Conservation (phyloP, 2,888 invertebrate species). For the Erebia aethiops region DNA sequence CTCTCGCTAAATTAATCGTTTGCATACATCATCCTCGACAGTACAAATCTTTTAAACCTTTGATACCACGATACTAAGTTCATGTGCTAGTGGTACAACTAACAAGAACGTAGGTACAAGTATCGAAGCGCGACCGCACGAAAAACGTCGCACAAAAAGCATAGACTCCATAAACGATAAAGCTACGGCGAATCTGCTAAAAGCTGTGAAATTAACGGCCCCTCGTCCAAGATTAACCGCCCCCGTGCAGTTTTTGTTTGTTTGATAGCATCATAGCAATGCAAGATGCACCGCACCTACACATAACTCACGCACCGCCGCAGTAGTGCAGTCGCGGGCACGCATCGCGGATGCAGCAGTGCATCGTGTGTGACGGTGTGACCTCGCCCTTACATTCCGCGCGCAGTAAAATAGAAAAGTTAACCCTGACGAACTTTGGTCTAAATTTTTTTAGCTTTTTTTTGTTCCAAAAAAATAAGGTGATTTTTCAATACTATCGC, state of each 20-base stretch:
- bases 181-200: constrained; percentile 24
- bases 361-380: constrained; percentile 41
- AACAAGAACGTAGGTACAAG: not conserved
- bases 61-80: too few species aligned
- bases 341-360: constrained; percentile 68
- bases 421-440: not conserved
- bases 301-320: constrained; percentile 71
- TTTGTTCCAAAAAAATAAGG: too few species aligned
- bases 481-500: too few species aligned
- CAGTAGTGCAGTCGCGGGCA: constrained; percentile 71
- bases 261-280: constrained; percentile 76
- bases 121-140: too few species aligned
- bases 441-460: not conserved
- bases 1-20: too few species aligned
- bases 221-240: constrained; percentile 58
- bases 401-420: not conserved
- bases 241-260: constrained; percentile 75
- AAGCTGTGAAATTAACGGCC: constrained; percentile 30
- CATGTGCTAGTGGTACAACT: too few species aligned
- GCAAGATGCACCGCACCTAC: constrained; percentile 68
- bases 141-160: too few species aligned
- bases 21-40: too few species aligned
- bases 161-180: constrained; percentile 5
- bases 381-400: constrained; percentile 32
- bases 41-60: too few species aligned